Conservation (phyloP, 1,140 invertebrate genomes). For the Apis laboriosa region DNA sequence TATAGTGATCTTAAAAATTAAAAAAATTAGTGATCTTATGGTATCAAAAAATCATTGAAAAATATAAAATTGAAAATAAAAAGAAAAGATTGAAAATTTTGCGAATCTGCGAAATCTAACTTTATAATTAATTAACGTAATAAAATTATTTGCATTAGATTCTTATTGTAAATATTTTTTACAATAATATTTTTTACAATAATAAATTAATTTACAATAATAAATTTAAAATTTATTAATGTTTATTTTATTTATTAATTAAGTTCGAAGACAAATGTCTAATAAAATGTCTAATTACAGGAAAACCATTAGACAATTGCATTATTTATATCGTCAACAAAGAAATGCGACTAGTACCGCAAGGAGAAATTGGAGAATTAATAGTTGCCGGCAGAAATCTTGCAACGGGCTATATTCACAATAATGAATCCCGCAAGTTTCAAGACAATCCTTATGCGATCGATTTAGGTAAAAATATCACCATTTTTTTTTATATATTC, state of each 20-base stretch:
- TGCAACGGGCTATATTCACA: slow-evolving; percentile 89
- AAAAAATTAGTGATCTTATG: too few species aligned
- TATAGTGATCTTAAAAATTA: too few species aligned
- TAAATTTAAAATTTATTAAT: not conserved
- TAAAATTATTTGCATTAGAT: too few species aligned
- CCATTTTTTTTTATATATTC: not conserved
- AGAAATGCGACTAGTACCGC: slow-evolving; percentile 85
- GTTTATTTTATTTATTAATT: not conserved
- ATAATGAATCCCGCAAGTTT: slow-evolving; percentile 87
- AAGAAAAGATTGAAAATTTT: too few species aligned
- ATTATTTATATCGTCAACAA: slow-evolving; percentile 89
- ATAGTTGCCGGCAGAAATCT: slow-evolving; percentile 90
- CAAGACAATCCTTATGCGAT: slow-evolving; percentile 85
- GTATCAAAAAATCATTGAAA: too few species aligned
- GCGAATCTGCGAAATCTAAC: too few species aligned
- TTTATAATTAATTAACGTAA: too few species aligned
- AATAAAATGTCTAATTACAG: slow-evolving; percentile 72
- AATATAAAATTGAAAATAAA: too few species aligned
- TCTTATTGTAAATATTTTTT: too few species aligned
- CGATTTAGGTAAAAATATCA: slow-evolving; percentile 82
- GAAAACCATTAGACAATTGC: slow-evolving; percentile 88
- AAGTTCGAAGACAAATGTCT: not conserved
- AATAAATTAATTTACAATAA: too few species aligned
- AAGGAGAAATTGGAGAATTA: slow-evolving; percentile 89
- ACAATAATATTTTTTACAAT: too few species aligned